Conservation (phyloP, 1,140 invertebrate species). For the Ostrea denselamellosa region DNA sequence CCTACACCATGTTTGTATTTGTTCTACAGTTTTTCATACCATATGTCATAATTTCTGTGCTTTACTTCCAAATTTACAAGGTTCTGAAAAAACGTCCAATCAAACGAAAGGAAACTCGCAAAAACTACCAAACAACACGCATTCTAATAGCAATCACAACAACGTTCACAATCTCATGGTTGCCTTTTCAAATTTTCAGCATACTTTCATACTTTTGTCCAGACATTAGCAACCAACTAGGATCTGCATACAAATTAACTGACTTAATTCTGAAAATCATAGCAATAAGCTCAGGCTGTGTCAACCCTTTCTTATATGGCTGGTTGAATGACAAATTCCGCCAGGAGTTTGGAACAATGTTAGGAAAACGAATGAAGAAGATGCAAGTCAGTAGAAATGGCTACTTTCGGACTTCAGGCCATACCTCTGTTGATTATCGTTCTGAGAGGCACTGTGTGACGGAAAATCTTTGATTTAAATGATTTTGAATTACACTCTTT, state of each 20-base stretch:
- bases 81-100: slow-evolving; percentile 70
- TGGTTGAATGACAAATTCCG: slow-evolving; percentile 82
- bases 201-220: slow-evolving; percentile 29
- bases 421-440: neutral
- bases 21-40: slow-evolving; percentile 75
- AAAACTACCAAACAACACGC: slow-evolving; percentile 87
- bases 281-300: slow-evolving; percentile 88
- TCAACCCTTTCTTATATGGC: slow-evolving; percentile 89
- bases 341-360: slow-evolving; percentile 72
- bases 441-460: neutral
- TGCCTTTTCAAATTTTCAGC: slow-evolving; percentile 65
- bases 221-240: neutral
- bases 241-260: slow-evolving; percentile 58
- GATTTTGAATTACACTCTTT: no score
- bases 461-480: neutral
- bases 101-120: slow-evolving; percentile 72
- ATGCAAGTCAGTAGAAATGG: slow-evolving; percentile 56
- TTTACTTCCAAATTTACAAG: slow-evolving; percentile 74
- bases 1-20: slow-evolving; percentile 72
- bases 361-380: slow-evolving; percentile 54
- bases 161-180: slow-evolving; percentile 92
- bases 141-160: slow-evolving; percentile 98
- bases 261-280: slow-evolving; percentile 76
- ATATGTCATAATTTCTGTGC: slow-evolving; percentile 65
- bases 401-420: slow-evolving; percentile 44